phyloP scores from a whole-genome alignment of 2,888 invertebrate genomes.

The Drosophila lutescens region DNA sequence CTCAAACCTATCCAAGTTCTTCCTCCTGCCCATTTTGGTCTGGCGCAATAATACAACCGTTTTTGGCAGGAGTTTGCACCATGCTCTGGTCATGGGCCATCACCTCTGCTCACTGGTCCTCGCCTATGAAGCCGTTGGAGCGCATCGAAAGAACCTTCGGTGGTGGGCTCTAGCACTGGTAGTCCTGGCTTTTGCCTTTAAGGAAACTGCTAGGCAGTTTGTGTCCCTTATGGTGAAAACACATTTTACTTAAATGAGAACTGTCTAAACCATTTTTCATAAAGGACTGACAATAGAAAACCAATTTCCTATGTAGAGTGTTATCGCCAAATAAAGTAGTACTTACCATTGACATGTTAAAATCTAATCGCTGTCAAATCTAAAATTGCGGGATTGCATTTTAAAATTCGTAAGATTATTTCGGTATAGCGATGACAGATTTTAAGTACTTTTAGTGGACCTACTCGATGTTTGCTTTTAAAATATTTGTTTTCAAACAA shows the following conservation, averaged over 20 bases:
- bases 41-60: constrained; percentile 86
- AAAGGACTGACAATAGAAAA: not conserved
- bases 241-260: constrained; percentile 34
- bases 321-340: not conserved
- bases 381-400: no score
- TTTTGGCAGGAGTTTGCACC: constrained; percentile 85
- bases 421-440: no score
- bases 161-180: constrained; percentile 67
- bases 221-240: constrained; percentile 63
- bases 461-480: no score
- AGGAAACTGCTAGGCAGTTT: constrained; percentile 73
- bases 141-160: constrained; percentile 52
- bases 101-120: constrained; percentile 87
- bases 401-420: no score
- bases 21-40: constrained; percentile 87
- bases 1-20: constrained; percentile 86
- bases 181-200: constrained; percentile 70
- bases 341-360: no score
- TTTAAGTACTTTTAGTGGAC: no score
- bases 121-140: constrained; percentile 86
- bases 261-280: not conserved
- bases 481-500: no score
- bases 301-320: not conserved
- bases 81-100: constrained; percentile 87
- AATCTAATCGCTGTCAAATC: no score